Evolutionary conservation across 2,888 invertebrate genomes (phyloP).

Genomic region (Pelosia muscerda): DNA sequence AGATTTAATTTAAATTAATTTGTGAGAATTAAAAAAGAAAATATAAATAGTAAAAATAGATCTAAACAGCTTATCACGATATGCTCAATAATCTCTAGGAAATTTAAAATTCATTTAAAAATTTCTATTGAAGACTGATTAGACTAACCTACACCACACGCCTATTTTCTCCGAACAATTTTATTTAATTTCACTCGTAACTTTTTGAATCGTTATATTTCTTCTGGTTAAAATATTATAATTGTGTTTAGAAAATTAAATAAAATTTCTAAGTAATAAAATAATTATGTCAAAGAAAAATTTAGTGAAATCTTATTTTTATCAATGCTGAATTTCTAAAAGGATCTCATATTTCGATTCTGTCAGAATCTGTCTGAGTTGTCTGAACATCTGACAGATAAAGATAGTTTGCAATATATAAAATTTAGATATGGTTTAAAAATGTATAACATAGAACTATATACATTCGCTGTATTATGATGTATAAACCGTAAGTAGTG

Average conservation of each 20-base stretch:
- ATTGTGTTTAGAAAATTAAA: not conserved
- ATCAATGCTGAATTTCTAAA: not conserved
- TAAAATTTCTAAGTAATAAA: not conserved
- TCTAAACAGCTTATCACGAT: slow-evolving; percentile 60
- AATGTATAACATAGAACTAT: not conserved
- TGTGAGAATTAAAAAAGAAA: slow-evolving; percentile 6
- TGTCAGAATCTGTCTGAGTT: not conserved
- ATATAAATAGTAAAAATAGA: slow-evolving; percentile 22
- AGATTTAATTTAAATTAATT: slow-evolving; percentile 19
- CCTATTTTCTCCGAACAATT: slow-evolving; percentile 23
- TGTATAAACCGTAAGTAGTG: not conserved
- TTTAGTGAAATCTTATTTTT: not conserved
- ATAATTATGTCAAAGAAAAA: not conserved
- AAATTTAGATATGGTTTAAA: not conserved
- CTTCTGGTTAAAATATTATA: not conserved
- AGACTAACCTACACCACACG: slow-evolving; percentile 71
- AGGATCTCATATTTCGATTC: not conserved
- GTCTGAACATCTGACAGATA: not conserved
- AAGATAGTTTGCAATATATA: not conserved
- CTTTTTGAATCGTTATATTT: slow-evolving; percentile 6
- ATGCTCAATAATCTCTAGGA: slow-evolving; percentile 68
- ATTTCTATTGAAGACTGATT: slow-evolving; percentile 84
- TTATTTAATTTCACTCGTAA: not conserved
- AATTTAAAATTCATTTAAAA: slow-evolving; percentile 55
- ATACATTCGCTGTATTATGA: not conserved